phyloP scores from a whole-genome alignment of 2,113 vertebrate genomes.

The Rhinopomastus cyanomelas region DNA sequence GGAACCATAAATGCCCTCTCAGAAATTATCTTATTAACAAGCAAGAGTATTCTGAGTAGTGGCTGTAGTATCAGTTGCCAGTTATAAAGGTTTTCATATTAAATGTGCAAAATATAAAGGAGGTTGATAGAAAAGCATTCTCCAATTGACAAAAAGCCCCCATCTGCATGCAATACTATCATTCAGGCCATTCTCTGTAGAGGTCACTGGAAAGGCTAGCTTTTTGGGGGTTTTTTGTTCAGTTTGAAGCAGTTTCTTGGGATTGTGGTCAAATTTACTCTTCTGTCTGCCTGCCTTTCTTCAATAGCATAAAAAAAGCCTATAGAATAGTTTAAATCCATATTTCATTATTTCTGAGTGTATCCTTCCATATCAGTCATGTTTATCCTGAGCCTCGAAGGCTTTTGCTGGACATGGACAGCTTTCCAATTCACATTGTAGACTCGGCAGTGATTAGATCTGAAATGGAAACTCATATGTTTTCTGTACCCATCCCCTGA shows the following conservation, averaged over 20 bases:
- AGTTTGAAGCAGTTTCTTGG: neutral
- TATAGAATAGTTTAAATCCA: neutral
- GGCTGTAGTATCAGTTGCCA: neutral
- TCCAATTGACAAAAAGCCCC: neutral
- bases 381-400: neutral
- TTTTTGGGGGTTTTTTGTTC: neutral
- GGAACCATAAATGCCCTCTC: neutral
- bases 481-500: neutral
- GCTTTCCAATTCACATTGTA: neutral
- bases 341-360: neutral
- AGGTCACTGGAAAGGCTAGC: neutral
- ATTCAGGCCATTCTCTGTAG: neutral
- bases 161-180: neutral
- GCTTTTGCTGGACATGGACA: neutral
- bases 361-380: neutral
- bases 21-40: neutral
- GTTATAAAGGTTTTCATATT: neutral
- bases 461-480: neutral
- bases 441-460: neutral
- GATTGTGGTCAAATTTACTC: neutral
- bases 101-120: neutral
- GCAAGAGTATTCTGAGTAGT: neutral
- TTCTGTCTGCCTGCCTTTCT: neutral
- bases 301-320: neutral
- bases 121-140: neutral